Conservation (phyloP, 2,797 vertebrate genomes). For the Mionectes olivaceus region DNA sequence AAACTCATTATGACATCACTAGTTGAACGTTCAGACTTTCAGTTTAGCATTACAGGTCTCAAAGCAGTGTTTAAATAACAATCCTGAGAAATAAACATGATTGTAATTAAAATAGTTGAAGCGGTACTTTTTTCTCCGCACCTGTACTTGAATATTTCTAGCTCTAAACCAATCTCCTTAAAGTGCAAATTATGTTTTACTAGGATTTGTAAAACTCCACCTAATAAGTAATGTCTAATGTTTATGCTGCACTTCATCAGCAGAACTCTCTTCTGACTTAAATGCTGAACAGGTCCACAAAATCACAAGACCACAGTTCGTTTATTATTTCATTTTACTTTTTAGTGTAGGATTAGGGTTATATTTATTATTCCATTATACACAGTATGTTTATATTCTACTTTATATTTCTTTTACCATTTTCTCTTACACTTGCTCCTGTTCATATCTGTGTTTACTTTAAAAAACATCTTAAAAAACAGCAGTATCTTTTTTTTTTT, state of each 20-base stretch:
- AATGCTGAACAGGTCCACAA: neutral
- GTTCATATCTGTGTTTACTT: neutral
- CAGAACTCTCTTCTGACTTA: neutral
- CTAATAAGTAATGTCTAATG: neutral
- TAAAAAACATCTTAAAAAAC: neutral
- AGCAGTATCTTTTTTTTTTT: neutral
- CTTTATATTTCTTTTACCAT: neutral
- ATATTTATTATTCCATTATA: neutral
- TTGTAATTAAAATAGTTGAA: neutral
- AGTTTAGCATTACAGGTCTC: neutral
- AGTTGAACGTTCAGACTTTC: neutral
- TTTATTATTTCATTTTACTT: neutral
- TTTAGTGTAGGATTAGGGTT: neutral
- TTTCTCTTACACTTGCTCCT: neutral
- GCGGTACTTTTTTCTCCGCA: neutral
- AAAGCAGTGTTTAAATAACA: neutral
- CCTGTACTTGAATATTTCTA: neutral
- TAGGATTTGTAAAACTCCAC: neutral
- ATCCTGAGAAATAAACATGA: neutral
- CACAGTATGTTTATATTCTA: neutral
- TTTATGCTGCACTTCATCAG: neutral
- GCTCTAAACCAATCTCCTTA: neutral
- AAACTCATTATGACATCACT: neutral
- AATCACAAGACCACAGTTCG: neutral
- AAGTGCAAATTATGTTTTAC: neutral